Base-by-base conservation (phyloP, 2,797 vertebrate genomes). In the Catostomus latipinnis region DNA sequence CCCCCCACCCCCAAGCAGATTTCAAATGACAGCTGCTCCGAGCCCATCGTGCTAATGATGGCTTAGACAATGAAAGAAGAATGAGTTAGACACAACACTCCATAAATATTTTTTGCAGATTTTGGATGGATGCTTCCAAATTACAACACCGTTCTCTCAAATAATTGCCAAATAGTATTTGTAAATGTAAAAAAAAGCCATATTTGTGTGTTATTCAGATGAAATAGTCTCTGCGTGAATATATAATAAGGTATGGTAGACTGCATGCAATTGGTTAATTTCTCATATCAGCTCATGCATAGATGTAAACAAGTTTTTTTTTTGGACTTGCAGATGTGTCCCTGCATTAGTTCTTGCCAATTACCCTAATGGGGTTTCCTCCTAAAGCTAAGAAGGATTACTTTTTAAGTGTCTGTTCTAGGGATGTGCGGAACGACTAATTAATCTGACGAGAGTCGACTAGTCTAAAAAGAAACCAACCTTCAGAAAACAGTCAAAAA, bases 21-120 rank as follows among this genome's bases (percentile, higher is more conserved):
- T 56, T 80, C 8, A 70, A 12, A 53, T 14, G 53, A 83, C 88
- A 89, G 84, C 88, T 89, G 88, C 83, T 86, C 34, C 53, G 1
- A 62, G 65, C 76, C 52, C 79, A 76, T 74, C 67, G 12, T 45
- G 8, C 65, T 87, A 85, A 88, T 85, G 52, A 81, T 46, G 52
- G 74, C 34, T 69, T 85, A 71, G 50, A 34, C 46, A 2, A 11
- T 16, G 63, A 60, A 63, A 70, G 62, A 80, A 60, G 52, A 74
- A 50, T 10, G 75, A 65, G 81, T 81, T 66, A 22, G 46, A 70
- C 48, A 53, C 34, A 49, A 54, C 53, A 8, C 16, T 56, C 2
- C 45, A 1, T 67, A 61, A 72, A 57, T 22, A 54, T 18, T 52
- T 7, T 9, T 14, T 54, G 52, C 48, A 4, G 9, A n/a, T 11